Base-by-base conservation (phyloP, 2,888 invertebrate genomes). In the Drosophila macrospina region DNA sequence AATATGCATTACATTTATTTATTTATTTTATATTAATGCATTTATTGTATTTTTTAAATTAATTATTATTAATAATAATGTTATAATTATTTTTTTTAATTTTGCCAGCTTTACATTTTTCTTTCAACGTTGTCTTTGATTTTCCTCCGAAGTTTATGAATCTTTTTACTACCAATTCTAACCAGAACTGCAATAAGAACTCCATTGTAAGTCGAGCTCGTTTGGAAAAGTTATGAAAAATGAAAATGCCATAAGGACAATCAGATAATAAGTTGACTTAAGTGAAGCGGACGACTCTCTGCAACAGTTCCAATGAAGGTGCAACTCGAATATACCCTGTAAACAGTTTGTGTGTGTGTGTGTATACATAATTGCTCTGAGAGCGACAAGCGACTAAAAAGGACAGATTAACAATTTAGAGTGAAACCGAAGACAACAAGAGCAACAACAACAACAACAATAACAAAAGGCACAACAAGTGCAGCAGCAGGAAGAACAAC, bases 371-470 rank as follows among this genome's bases (percentile, higher is more conserved):
- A 74, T 86, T 78, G 69, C 71, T 69, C 37, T 52, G 45, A 64
- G 54, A 65, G 64, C 50, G 63, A 55, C 57, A 51, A 63, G 64
- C 52, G 63, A 54, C 60, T 54, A 69, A 76, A 82, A 76, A 60
- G 83, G 80, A 85, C 64, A 83, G 82, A 83, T 88, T 88, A 88
- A 86, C 80, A 73, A 86, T 82, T 82, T 86, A 86, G 79, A 80
- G 87, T 87, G 71, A 80, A 77, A 75, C 63, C 71, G 64, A 81
- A 64, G 75, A 80, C 64, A 66, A 44, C 52, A 66, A 28, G 48
- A 73, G n/a, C 59, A 65, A 36, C 55, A 66, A 13, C 44, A 61
- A 7, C 45, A 55, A 3, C 41, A 26, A 20, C 16, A 34, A 4
- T 30, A 60, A 16, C 13, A 45, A 5, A 37, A 69, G n/a, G 32